Conservation (phyloP, 2,113 vertebrate genomes). For the Strix aluco region DNA sequence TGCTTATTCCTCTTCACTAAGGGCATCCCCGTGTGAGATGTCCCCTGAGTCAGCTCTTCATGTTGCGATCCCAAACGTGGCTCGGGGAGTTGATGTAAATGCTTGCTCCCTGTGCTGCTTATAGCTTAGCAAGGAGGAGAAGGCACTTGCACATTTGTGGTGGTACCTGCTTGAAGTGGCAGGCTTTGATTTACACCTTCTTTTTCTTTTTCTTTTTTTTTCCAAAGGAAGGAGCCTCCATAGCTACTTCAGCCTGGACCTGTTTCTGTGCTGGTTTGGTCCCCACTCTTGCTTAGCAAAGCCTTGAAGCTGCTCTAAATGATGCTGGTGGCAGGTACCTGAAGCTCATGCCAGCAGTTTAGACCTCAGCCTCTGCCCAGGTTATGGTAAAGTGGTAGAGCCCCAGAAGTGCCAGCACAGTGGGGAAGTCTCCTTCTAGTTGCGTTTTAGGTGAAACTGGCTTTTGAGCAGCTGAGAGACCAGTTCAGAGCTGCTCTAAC, state of each 20-base stretch:
- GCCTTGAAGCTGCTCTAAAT: not conserved
- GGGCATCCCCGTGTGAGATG: not conserved
- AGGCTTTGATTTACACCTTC: not conserved
- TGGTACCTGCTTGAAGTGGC: not conserved
- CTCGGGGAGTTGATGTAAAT: accelerated
- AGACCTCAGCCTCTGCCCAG: not conserved
- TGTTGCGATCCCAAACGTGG: accelerated
- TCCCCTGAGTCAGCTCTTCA: not conserved
- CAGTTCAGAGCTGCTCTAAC: not conserved
- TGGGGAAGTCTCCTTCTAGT: not conserved
- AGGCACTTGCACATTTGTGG: accelerated
- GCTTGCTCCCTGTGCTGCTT: not conserved
- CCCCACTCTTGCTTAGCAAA: not conserved
- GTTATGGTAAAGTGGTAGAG: not conserved
- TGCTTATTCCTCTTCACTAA: not conserved
- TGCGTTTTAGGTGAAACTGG: not conserved
- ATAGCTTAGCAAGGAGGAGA: not conserved
- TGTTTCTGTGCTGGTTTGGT: not conserved
- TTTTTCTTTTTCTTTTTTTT: not conserved
- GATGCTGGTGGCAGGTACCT: not conserved
- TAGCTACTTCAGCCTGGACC: not conserved
- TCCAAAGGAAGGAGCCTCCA: not conserved
- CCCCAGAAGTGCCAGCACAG: not conserved
- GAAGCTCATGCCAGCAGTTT: not conserved
- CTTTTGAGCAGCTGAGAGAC: not conserved